Conservation (phyloP, 2,797 vertebrate genomes). For the Antrozous pallidus region DNA sequence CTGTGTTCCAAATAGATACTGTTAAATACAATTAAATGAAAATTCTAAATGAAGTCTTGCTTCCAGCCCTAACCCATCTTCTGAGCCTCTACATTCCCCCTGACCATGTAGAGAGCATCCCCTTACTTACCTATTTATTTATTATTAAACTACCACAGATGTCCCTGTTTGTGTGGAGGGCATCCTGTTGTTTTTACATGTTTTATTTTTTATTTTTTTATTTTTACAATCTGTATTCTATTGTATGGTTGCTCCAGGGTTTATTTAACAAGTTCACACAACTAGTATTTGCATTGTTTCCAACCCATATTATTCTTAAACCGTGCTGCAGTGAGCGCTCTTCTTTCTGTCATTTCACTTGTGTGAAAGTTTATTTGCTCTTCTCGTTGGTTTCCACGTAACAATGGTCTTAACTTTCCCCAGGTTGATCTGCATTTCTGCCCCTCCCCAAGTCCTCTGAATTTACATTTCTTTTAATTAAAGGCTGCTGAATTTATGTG, state of each 20-base stretch:
- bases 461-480: neutral
- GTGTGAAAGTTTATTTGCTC: neutral
- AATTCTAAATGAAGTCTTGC: no score
- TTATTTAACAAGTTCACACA: neutral
- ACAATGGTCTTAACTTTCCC: neutral
- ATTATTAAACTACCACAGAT: no score
- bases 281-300: neutral
- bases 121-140: no score
- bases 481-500: no score
- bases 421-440: neutral
- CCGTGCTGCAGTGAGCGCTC: neutral
- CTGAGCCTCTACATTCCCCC: neutral
- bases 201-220: no score
- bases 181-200: neutral
- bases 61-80: no score
- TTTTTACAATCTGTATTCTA: neutral
- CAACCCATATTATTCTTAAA: neutral
- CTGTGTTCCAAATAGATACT: neutral
- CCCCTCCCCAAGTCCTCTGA: neutral
- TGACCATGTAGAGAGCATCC: accelerated
- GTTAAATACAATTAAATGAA: no score
- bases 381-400: neutral
- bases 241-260: neutral
- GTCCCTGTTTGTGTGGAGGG: no score
- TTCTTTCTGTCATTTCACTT: neutral